Evolutionary conservation across 1,140 invertebrate genomes (phyloP).

Genomic region (Stegodyphus mimosarum): DNA sequence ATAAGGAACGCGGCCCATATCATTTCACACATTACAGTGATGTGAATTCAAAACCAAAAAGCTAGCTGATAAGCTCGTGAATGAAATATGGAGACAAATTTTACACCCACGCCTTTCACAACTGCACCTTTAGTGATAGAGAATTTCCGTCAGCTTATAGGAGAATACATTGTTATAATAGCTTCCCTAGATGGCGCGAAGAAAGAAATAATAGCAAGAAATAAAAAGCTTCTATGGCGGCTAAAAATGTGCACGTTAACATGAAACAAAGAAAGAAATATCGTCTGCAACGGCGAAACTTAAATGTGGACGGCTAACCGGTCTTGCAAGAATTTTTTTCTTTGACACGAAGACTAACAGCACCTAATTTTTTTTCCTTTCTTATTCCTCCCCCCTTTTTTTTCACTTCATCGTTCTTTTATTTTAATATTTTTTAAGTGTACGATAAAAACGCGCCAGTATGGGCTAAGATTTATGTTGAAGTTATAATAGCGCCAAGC

Average conservation of each 20-base stretch:
- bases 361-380: not conserved
- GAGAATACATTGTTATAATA: too few species aligned
- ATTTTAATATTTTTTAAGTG: constrained; percentile 57
- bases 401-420: constrained; percentile 15
- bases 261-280: constrained; percentile 26
- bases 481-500: constrained; percentile 35
- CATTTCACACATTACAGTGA: too few species aligned
- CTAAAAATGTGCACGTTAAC: not conserved
- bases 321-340: constrained; percentile 30
- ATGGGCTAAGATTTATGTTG: constrained; percentile 48
- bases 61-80: too few species aligned
- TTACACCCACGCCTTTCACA: too few species aligned
- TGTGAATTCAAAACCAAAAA: too few species aligned
- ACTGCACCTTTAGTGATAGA: too few species aligned
- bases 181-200: too few species aligned
- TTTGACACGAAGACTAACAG: constrained; percentile 1
- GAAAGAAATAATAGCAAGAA: too few species aligned
- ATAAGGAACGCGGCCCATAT: too few species aligned
- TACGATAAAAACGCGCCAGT: constrained; percentile 13
- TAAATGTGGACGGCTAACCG: constrained; percentile 23
- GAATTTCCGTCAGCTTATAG: too few species aligned
- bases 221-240: too few species aligned
- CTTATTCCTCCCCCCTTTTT: not conserved
- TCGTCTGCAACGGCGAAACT: constrained; percentile 1
- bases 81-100: too few species aligned